phyloP scores from a whole-genome alignment of 2,113 vertebrate genomes.

The Carollia perspicillata region DNA sequence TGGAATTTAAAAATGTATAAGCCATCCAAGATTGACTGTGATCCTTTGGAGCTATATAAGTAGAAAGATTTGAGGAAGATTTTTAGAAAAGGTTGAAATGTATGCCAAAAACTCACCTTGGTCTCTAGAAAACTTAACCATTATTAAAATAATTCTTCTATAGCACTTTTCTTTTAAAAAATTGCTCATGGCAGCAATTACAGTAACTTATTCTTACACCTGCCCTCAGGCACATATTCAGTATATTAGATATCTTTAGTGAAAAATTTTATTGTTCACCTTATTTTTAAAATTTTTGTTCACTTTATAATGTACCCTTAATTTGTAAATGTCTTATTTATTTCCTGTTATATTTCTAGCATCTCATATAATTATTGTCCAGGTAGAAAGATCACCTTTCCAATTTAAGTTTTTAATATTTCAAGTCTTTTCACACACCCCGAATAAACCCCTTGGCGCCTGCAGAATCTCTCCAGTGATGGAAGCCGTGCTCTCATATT shows the following conservation, averaged over 20 bases:
- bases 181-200: background rate
- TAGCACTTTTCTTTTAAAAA: constrained; percentile 14
- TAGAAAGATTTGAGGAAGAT: background rate
- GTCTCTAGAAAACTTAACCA: background rate
- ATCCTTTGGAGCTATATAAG: background rate
- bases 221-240: background rate
- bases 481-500: background rate
- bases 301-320: background rate
- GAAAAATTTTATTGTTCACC: constrained; percentile 12
- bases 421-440: background rate
- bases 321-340: background rate
- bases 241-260: background rate
- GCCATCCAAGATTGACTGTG: background rate
- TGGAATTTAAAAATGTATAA: constrained; percentile 23
- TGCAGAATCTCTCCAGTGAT: background rate
- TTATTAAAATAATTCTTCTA: background rate
- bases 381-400: background rate
- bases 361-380: constrained; percentile 1
- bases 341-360: background rate
- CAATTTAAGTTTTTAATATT: constrained; percentile 29
- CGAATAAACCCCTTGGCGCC: constrained; percentile 13
- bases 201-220: background rate
- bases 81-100: background rate
- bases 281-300: background rate
- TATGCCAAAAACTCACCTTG: background rate